Percentiles rank a stretch among this genome's conserved stretches.
phyloP scores from a whole-genome alignment of 1,140 invertebrate genomes.

The Leptestheria dahalacensis region DNA sequence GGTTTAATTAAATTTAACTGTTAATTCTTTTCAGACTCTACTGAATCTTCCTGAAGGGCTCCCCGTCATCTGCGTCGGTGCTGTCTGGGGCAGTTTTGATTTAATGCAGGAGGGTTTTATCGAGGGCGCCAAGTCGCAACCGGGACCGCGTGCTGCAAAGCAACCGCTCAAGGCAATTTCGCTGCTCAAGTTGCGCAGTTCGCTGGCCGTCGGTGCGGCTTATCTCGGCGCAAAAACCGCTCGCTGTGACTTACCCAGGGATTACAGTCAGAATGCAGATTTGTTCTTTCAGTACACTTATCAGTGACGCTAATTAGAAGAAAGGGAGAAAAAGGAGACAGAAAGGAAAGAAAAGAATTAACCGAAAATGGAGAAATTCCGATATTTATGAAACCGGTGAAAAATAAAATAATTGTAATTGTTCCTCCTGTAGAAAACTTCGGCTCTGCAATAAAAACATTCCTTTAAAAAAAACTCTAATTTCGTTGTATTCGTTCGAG shows the following conservation, averaged over 20 bases:
- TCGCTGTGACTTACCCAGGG: constrained; percentile 31
- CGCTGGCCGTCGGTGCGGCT: constrained; percentile 55
- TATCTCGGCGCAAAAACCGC: constrained; percentile 50
- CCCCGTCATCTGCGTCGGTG: constrained; percentile 80
- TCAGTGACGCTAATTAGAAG: too few species aligned
- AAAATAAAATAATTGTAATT: too few species aligned
- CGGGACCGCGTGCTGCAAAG: constrained; percentile 16
- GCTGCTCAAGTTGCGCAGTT: constrained; percentile 43
- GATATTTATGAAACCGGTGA: too few species aligned
- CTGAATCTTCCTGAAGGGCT: constrained; percentile 43
- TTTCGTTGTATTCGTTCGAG: too few species aligned
- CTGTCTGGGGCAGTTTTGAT: constrained; percentile 88
- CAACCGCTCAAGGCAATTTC: constrained; percentile 39
- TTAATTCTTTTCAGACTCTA: constrained; percentile 29
- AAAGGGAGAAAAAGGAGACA: too few species aligned
- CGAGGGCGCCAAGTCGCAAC: constrained; percentile 31
- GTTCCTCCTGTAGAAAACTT: too few species aligned
- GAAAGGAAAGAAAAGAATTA: too few species aligned
- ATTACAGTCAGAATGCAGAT: constrained; percentile 36
- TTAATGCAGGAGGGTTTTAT: constrained; percentile 55
- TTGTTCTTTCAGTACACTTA: constrained; percentile 35
- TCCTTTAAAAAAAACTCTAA: too few species aligned
- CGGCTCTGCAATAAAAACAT: too few species aligned
- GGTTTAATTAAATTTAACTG: constrained; percentile 1
- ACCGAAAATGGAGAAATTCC: too few species aligned